phyloP scores from a whole-genome alignment of 2,113 vertebrate species.

The Erinaceus europaeus region DNA sequence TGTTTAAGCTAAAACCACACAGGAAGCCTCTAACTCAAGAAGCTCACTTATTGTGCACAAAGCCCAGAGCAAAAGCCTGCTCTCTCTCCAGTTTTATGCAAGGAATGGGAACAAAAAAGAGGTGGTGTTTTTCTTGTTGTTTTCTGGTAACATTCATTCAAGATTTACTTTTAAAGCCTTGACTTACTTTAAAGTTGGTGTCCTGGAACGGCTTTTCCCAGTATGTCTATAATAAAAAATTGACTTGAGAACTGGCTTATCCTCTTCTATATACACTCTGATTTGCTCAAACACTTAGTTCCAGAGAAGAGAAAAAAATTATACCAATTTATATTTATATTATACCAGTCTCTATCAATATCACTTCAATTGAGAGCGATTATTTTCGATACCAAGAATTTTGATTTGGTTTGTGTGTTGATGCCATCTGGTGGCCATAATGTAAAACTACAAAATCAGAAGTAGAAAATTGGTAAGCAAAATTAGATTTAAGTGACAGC shows the following conservation, averaged over 20 bases:
- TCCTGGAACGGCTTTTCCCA: neutral
- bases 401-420: neutral
- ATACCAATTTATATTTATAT: too few species aligned
- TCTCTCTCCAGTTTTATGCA: neutral
- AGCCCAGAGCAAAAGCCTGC: too few species aligned
- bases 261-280: neutral
- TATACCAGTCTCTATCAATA: too few species aligned
- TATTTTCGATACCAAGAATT: neutral
- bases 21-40: neutral
- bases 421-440: neutral
- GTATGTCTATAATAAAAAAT: neutral
- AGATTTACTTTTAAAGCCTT: neutral
- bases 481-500: neutral
- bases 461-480: neutral
- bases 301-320: neutral
- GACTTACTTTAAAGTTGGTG: neutral
- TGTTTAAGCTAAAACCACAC: conserved; percentile 26
- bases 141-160: neutral
- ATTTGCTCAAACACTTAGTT: neutral
- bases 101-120: neutral
- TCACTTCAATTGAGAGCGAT: too few species aligned
- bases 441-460: neutral
- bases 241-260: neutral
- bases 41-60: neutral
- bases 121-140: neutral